Base-by-base conservation (phyloP, 1,140 invertebrate genomes). In the Euglossa dilemma region DNA sequence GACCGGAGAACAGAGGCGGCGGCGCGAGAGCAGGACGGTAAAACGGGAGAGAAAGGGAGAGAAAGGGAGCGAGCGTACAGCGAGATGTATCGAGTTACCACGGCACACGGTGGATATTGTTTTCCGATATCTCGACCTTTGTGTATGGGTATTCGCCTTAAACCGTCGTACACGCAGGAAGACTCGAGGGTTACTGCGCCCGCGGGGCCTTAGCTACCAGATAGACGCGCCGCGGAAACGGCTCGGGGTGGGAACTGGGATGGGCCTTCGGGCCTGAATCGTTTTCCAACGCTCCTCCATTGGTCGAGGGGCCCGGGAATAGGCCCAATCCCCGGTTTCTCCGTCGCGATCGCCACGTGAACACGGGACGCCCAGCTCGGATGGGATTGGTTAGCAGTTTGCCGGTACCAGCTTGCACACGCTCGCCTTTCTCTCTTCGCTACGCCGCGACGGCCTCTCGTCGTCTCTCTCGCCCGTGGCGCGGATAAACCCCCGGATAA, bases 181-280 rank as follows among this genome's bases (percentile, higher is more conserved):
- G 92, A 94, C 94, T 94, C 91, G 93, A 93, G 93, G 94, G 93
- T 94, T 93, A 94, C 94, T 94, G 93, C 89, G 94, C 94, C 94
- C 93, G 93, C 92, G 90, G 93, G 93, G 93, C 93, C 93, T 94
- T 93, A 91, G 92, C 93, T 94, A 94, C 93, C 92, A 93, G 92
- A 92, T 92, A 93, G 90, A 91, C 90, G 85, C 84, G 85, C 74
- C 78, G 47, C 61, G 71, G 43, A 57, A 75, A 59, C 59, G 18
- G 79, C n/a, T 36, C 70, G 54, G 82, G 85, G 86, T 89, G 90
- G 86, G 90, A 90, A 85, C 79, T 85, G 87, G 90, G 87, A 84
- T 61, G 90, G 91, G 89, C 89, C 87, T 89, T 45, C 67, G 81
- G 89, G 83, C 85, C 89, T 84, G 57, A 71, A 72, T 80, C 87